Evolutionary conservation across 2,113 vertebrate genomes (phyloP), one percentile per base, ranked within the genome.

Genomic region (Apteryx owenii): DNA sequence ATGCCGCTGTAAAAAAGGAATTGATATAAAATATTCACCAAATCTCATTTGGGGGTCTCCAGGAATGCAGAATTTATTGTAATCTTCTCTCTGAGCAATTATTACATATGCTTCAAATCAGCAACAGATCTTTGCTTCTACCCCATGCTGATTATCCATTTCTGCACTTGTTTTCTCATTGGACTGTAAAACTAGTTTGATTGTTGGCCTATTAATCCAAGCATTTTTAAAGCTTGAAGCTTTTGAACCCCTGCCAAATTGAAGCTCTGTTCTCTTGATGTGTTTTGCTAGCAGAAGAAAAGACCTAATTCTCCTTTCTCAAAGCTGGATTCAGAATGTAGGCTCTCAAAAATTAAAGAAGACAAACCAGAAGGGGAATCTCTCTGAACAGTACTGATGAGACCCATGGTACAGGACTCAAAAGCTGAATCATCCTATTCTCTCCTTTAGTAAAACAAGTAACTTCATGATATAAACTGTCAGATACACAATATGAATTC

Each of bases 191-290:
- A 88, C 51, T 66, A 81, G 7, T 78, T 89, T 93, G 36, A 91
- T 78, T 81, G 51, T 91, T 95, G 71, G n/a, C 25, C 50, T 94
- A 62, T 68, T 96, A 91, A 89, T 70, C 79, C 54, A 80, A 54
- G 36, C 25, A 68, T 81, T 90, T 94, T 75, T 93, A 96, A 93
- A 88, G 64, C 51, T 53, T 31, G 72, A 93, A 92, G 86, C 11
- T 73, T 85, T 87, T 93, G 80, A 96, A 68, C 51, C 28, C 46
- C 73, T 94, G 85, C 61, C 93, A 96, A 93, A 76, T 44, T 78
- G 68, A 78, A n/a, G 33, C 9, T 87, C 42, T 93, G 46, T 90
- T 76, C 48, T 93, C 68, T 79, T 72, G n/a, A 91, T 81, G 44
- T 1, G 8, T 76, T 88, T 90, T 80, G 7, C n/a, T 77, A 90